These are phyloP conservation scores for Synanthedon tipuliformis DNA, from an alignment of 2,888 invertebrate genomes.

Conservation along the genomic window DNA sequence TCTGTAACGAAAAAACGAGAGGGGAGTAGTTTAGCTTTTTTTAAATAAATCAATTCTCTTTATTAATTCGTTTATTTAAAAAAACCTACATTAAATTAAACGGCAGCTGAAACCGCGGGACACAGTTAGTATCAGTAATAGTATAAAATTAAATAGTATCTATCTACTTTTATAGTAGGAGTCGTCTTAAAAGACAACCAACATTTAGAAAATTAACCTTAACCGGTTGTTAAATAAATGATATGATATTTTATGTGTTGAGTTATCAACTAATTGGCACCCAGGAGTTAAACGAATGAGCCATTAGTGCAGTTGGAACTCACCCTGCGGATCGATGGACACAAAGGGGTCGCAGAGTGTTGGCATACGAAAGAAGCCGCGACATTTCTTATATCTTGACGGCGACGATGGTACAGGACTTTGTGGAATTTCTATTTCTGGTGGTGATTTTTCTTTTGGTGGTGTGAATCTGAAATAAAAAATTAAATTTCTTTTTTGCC, in stretches of 20 bases:
- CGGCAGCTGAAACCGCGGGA: no score
- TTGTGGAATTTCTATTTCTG: conserved; percentile 38
- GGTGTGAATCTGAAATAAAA: conserved; percentile 7
- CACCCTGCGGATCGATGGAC: conserved; percentile 73
- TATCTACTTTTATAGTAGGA: background rate
- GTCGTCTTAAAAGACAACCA: background rate
- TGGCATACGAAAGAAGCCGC: conserved; percentile 22
- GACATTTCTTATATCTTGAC: conserved; percentile 24
- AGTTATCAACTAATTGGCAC: conserved; percentile 21
- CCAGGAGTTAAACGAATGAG: conserved; percentile 14
- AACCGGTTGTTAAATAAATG: no score
- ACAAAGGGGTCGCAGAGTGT: conserved; percentile 38
- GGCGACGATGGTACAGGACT: conserved; percentile 50
- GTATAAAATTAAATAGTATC: no score
- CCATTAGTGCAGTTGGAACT: conserved; percentile 7
- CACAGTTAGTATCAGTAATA: no score
- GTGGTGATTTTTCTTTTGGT: conserved; percentile 15
- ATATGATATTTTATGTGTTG: background rate
- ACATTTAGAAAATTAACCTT: background rate
- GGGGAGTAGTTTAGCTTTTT: no score
- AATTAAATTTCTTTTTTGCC: no score
- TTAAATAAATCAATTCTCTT: no score
- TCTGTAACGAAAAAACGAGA: no score
- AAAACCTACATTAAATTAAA: no score
- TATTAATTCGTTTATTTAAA: no score